Evolutionary conservation across 37 sponge, comb jelly and placozoan genomes (phyloP), one percentile per base, ranked within the genome.

Genomic region (Cladorhizidae sp.): DNA sequence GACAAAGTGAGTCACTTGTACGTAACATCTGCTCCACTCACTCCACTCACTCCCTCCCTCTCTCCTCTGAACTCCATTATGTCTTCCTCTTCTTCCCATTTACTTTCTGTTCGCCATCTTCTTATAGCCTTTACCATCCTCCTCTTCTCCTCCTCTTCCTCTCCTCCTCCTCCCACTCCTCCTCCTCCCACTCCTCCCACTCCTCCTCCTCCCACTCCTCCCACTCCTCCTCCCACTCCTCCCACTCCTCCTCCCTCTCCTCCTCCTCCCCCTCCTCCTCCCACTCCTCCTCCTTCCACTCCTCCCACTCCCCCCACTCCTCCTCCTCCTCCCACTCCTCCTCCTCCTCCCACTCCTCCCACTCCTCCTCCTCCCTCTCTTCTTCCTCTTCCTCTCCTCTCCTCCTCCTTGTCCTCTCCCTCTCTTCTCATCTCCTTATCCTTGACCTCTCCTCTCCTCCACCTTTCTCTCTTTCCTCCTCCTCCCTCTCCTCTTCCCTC

Each of bases 1-100:
- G 97, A 72, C 97, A 96, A 64, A 92, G 95, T 95, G 41, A 82
- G 95, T 40, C 43, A 55, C 45, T 41, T 23, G 28, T 6, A 59
- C 61, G 9, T 12, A 45, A 12, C 5, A 45, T 9, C 9, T 45
- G 49, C 49, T 12, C 5, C 49, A 15, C n/a, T n/a, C n/a, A 26
- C 79, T 32, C 32, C 42, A 28, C n/a, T 2, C 12, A 23, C 52
- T 45, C 79, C 65, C 67, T n/a, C 35, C 77, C 77, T 57, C 49
- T 57, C 77, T 61, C 61, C 49, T 57, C n/a, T 59, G 61, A 59
- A 23, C 28, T 23, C n/a, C n/a, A n/a, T n/a, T n/a, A n/a, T n/a
- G n/a, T n/a, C n/a, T n/a, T n/a, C n/a, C n/a, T n/a, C n/a, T n/a
- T n/a, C 59, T 33, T 3, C 39, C 23, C 61, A 38, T 22, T 40